Conservation (phyloP, 2,888 invertebrate genomes). For the Ectemnius continuus region DNA sequence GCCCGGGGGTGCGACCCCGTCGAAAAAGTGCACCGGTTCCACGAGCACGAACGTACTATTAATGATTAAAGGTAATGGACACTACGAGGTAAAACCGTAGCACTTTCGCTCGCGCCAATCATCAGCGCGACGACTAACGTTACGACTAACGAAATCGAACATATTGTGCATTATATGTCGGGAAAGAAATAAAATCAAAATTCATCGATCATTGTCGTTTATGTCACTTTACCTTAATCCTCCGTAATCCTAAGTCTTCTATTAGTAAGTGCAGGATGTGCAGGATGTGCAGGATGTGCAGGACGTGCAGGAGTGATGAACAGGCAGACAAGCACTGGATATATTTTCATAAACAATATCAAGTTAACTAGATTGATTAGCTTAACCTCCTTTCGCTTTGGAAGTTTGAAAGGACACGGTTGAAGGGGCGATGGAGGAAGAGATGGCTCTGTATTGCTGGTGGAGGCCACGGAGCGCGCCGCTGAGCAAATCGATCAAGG, state of each 20-base stretch:
- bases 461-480: not conserved
- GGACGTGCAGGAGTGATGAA: too few relatives aligned
- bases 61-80: conserved; percentile 35
- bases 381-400: too few relatives aligned
- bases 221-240: too few relatives aligned
- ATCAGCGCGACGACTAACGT: conserved; percentile 38
- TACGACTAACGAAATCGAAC: conserved; percentile 57
- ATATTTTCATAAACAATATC: too few relatives aligned
- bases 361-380: too few relatives aligned
- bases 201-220: conserved; percentile 54
- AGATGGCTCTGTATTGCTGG: too few relatives aligned
- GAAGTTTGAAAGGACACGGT: too few relatives aligned
- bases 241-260: too few relatives aligned
- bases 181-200: conserved; percentile 71
- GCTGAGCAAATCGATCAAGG: not conserved
- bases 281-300: too few relatives aligned
- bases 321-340: too few relatives aligned
- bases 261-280: too few relatives aligned
- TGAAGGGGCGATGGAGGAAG: too few relatives aligned
- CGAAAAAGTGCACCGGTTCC: conserved; percentile 49
- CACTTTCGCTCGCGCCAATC: conserved; percentile 51
- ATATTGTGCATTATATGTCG: conserved; percentile 68
- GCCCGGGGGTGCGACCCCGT: conserved; percentile 53
- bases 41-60: conserved; percentile 53
- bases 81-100: conserved; percentile 38